Evolutionary conservation across 2,797 vertebrate species (phyloP).

Genomic region (Odontamblyopus rebecca): DNA sequence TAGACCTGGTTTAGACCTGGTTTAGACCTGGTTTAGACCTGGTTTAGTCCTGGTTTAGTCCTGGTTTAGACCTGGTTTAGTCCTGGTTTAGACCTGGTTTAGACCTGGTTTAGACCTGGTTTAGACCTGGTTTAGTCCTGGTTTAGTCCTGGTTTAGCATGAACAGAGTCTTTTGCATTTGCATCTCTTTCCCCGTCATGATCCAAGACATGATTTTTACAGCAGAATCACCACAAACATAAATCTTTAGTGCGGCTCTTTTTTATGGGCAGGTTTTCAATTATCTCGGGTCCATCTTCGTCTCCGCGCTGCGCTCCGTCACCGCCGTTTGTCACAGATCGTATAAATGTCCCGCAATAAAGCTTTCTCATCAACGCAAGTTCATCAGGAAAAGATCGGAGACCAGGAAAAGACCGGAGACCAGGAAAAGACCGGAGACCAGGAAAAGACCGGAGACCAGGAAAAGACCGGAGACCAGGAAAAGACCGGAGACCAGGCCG

Average conservation of each 20-base stretch:
- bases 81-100: not conserved
- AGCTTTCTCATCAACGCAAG: conserved; percentile 8
- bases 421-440: not conserved
- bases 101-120: not conserved
- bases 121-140: not conserved
- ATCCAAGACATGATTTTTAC: not conserved
- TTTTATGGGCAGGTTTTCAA: conserved; percentile 10
- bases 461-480: not conserved
- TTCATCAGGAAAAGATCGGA: not conserved
- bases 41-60: no score
- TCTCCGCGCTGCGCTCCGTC: not conserved
- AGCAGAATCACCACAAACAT: not conserved
- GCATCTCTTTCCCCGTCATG: not conserved
- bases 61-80: no score
- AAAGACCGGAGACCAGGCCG: not conserved
- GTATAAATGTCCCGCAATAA: conserved; percentile 1
- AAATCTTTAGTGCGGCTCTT: conserved; percentile 7
- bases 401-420: not conserved
- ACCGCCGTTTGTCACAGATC: conserved; percentile 15
- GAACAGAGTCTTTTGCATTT: not conserved
- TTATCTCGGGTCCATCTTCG: conserved; percentile 4
- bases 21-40: no score
- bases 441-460: not conserved
- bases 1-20: no score
- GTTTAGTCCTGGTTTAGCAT: not conserved